Evolutionary conservation across 2,113 vertebrate genomes (phyloP).

Genomic region (Gavia stellata): DNA sequence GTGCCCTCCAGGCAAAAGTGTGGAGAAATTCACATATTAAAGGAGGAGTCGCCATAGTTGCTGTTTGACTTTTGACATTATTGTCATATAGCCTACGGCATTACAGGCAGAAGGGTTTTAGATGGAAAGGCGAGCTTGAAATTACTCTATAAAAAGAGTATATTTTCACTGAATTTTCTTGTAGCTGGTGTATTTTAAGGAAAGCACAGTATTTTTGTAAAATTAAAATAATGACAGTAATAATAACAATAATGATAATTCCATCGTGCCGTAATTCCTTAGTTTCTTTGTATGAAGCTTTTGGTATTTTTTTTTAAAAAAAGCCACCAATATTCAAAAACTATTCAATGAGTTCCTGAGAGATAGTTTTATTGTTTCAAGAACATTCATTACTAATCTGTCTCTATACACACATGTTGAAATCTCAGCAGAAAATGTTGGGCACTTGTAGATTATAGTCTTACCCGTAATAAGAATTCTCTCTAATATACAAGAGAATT

Average conservation of each 20-base stretch:
- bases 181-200: background rate
- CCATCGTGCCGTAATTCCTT: background rate
- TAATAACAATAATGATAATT: background rate
- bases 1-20: background rate
- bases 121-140: background rate
- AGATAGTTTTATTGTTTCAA: background rate
- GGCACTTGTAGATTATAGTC: background rate
- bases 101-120: background rate
- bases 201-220: background rate
- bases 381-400: background rate
- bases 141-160: background rate
- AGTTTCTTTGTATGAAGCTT: background rate
- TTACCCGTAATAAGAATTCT: background rate
- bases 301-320: background rate
- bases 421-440: background rate
- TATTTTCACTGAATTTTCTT: background rate
- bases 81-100: background rate
- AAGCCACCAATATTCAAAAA: background rate
- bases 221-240: background rate
- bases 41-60: background rate
- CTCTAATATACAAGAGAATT: background rate
- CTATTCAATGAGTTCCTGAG: background rate
- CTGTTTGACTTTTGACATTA: conserved; percentile 7
- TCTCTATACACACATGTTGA: background rate
- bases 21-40: background rate